Percentiles rank a stretch among this genome's conserved stretches.
phyloP scores from a whole-genome alignment of 1,140 invertebrate species.

The Probaryconus sp. region DNA sequence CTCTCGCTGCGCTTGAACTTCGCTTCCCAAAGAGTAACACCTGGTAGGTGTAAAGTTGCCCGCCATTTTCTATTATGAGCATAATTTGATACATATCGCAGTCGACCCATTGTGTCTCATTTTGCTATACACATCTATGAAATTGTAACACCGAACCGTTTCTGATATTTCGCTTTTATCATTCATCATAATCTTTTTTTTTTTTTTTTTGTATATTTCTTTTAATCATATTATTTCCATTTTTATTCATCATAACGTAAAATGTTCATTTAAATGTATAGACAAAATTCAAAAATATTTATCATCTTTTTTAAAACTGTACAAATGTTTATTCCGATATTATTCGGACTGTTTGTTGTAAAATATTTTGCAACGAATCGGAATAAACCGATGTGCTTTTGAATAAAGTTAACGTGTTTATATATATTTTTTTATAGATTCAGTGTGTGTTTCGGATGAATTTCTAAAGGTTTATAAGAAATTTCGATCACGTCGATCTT shows the following conservation, averaged over 20 bases:
- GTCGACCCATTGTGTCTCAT: slow-evolving; percentile 51
- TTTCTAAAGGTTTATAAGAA: slow-evolving; percentile 42
- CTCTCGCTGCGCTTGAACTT: slow-evolving; percentile 62
- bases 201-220: background rate
- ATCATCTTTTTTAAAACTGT: too few relatives aligned
- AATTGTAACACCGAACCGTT: slow-evolving; percentile 13
- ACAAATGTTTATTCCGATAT: too few relatives aligned
- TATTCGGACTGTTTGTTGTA: too few relatives aligned
- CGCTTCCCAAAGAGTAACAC: slow-evolving; percentile 71
- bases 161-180: slow-evolving; percentile 11
- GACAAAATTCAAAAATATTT: too few relatives aligned
- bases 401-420: background rate
- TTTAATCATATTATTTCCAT: background rate
- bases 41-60: slow-evolving; percentile 78
- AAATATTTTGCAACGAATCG: too few relatives aligned
- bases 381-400: background rate
- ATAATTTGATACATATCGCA: slow-evolving; percentile 79
- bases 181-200: background rate
- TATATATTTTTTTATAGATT: slow-evolving; percentile 17
- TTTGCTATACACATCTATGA: slow-evolving; percentile 12
- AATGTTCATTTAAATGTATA: too few relatives aligned
- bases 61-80: slow-evolving; percentile 77
- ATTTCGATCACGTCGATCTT: slow-evolving; percentile 75
- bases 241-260: background rate
- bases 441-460: slow-evolving; percentile 12